Evolutionary conservation across 2,888 invertebrate genomes (phyloP).

Genomic region (Xestoiulus laeticollis): DNA sequence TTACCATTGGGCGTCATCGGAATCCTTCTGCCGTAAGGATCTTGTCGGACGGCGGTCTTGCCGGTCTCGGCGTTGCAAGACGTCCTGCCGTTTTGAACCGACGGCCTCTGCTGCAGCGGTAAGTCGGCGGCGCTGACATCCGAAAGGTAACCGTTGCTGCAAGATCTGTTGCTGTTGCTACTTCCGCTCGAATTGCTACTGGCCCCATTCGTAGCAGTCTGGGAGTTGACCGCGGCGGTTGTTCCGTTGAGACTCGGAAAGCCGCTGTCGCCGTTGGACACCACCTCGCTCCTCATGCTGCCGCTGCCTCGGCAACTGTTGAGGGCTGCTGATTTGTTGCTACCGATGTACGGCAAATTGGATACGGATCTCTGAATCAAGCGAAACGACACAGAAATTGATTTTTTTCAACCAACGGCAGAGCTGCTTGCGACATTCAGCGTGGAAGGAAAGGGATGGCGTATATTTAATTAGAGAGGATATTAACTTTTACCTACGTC

Average conservation of each 20-base stretch:
- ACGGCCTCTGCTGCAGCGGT: conserved; percentile 47
- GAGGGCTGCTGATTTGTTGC: conserved; percentile 40
- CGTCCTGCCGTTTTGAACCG: conserved; percentile 43
- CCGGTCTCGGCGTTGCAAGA: conserved; percentile 13
- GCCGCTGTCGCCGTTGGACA: neutral
- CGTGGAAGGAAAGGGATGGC: neutral
- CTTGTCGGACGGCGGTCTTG: conserved; percentile 57
- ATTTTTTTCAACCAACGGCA: neutral
- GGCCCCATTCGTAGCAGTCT: neutral
- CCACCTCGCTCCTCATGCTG: conserved; percentile 4
- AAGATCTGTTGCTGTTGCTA: conserved; percentile 49
- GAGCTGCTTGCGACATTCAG: neutral
- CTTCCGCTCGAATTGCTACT: conserved; percentile 46
- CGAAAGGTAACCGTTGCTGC: conserved; percentile 48
- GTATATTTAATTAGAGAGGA: neutral
- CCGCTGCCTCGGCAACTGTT: conserved; percentile 27
- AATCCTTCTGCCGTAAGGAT: conserved; percentile 66
- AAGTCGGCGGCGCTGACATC: conserved; percentile 44
- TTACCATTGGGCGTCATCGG: conserved; percentile 71
- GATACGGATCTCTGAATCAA: conserved; percentile 44
- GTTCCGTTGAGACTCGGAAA: conserved; percentile 24
- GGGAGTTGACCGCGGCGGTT: neutral
- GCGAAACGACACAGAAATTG: neutral
- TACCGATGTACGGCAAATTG: conserved; percentile 49
- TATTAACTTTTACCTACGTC: neutral